Percentiles rank a stretch among this genome's conserved stretches.
Evolutionary conservation across 2,888 invertebrate genomes (phyloP).

Genomic region (Stenodera caucasica): DNA sequence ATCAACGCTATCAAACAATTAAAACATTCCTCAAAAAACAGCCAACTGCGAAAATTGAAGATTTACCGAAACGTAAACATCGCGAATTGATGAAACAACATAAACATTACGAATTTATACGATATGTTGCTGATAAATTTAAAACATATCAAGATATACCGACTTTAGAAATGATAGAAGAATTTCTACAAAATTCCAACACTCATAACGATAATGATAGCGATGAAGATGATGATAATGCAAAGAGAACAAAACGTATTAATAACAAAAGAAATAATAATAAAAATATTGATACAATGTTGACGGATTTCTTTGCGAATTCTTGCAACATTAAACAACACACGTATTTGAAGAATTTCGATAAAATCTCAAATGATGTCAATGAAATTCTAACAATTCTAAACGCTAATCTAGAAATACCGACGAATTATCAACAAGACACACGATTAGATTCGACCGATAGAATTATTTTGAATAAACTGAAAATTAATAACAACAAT

Average conservation of each 20-base stretch:
- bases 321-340: slow-evolving; percentile 20
- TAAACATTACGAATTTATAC: slow-evolving; percentile 33
- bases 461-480: slow-evolving; percentile 31
- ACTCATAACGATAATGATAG: neutral
- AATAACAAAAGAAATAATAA: neutral
- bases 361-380: slow-evolving; percentile 28
- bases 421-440: slow-evolving; percentile 31
- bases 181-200: slow-evolving; percentile 15
- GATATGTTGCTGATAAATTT: slow-evolving; percentile 29
- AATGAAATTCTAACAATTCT: slow-evolving; percentile 31
- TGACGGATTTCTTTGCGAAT: slow-evolving; percentile 37
- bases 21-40: slow-evolving; percentile 58
- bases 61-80: slow-evolving; percentile 54
- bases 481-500: slow-evolving; percentile 14
- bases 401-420: slow-evolving; percentile 35
- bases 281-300: slow-evolving; percentile 33
- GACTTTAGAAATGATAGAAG: slow-evolving; percentile 28
- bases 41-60: slow-evolving; percentile 53
- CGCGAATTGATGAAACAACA: neutral
- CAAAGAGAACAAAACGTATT: neutral
- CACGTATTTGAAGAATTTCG: slow-evolving; percentile 18
- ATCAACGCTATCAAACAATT: slow-evolving; percentile 64
- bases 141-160: slow-evolving; percentile 26
- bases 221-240: neutral
- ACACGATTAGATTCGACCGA: slow-evolving; percentile 37